Percentiles rank a stretch among this genome's conserved stretches.
Evolutionary conservation across 2,888 invertebrate genomes (phyloP).

Genomic region (Apamea monoglypha): DNA sequence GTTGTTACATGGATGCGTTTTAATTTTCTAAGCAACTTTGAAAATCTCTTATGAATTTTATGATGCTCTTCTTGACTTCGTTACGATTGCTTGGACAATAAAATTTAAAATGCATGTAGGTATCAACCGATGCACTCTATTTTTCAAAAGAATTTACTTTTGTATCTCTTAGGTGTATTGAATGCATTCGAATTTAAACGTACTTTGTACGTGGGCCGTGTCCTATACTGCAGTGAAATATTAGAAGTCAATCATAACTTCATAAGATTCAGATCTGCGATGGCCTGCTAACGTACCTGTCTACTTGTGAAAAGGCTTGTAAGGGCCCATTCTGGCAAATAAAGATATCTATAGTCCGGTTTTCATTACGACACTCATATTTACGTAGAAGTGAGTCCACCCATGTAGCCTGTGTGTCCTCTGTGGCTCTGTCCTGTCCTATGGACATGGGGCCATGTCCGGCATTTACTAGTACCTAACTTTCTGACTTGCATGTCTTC

Average conservation of each 20-base stretch:
- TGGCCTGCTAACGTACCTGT: constrained; percentile 13
- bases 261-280: constrained; percentile 7
- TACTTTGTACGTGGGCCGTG: constrained; percentile 7
- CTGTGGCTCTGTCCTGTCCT: constrained; percentile 33
- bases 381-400: constrained; percentile 43
- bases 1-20: constrained; percentile 73
- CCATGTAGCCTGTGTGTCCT: constrained; percentile 26
- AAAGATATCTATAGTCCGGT: constrained; percentile 12
- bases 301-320: neutral
- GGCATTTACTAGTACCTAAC: constrained; percentile 28
- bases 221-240: neutral
- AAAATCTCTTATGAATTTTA: constrained; percentile 58
- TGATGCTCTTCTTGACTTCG: constrained; percentile 35
- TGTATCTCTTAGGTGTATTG: constrained; percentile 49
- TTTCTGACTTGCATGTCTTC: constrained; percentile 41
- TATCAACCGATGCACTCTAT: constrained; percentile 53
- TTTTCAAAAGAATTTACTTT: constrained; percentile 64
- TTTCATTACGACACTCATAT: constrained; percentile 33
- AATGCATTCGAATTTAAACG: constrained; percentile 58
- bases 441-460: constrained; percentile 29
- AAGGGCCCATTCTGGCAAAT: constrained; percentile 4
- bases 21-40: constrained; percentile 64
- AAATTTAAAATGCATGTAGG: constrained; percentile 48
- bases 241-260: neutral
- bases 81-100: constrained; percentile 62